Evolutionary conservation across 2,797 vertebrate species (phyloP), one percentile per base, ranked within the genome.

Genomic region (Gadopsis marmoratus): DNA sequence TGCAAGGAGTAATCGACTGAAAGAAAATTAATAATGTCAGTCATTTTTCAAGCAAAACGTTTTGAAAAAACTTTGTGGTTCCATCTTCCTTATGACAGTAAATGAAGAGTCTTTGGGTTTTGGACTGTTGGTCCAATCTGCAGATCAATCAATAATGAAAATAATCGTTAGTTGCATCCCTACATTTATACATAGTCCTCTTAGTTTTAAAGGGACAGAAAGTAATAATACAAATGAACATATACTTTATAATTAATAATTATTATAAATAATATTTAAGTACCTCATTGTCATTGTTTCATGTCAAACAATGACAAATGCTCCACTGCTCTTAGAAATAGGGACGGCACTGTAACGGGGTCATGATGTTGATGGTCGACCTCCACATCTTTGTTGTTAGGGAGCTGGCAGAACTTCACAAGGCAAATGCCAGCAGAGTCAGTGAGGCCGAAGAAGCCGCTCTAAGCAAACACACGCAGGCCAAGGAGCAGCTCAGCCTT

Each of bases 391-490:
- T 19, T 83, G 67, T 80, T 74, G 63, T 39, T 78, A 99, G 98
- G 88, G 98, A 99, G 85, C 96, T 99, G 89, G 96, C 97, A 69
- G 98, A 98, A 85, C 95, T 99, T 82, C 98, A 99, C 76, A 99
- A 97, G 94, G 95, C 92, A 5, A 97, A 97, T 62, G 98, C 96
- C 80, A 96, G 96, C 41, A 97, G 97, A 93, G 97, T 96, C 70
- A 98, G 98, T 6, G 96, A 97, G 87, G 98, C 95, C 4, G 96
- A 99, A 89, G 98, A 97, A 85, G 97, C 94, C 29, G 97, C 97
- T 9, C 88, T 99, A 0, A 97, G 95, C 91, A 94, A 94, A 51
- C 97, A 98, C 84, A 95, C 96, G 45, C 97, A 96, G 91, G 97
- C 96, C 13, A 99, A 96, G 71, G 98, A 99, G 72, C 95, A 97